Evolutionary conservation across 1,140 invertebrate genomes (phyloP).

Genomic region (Trachymyrmex septentrionalis): DNA sequence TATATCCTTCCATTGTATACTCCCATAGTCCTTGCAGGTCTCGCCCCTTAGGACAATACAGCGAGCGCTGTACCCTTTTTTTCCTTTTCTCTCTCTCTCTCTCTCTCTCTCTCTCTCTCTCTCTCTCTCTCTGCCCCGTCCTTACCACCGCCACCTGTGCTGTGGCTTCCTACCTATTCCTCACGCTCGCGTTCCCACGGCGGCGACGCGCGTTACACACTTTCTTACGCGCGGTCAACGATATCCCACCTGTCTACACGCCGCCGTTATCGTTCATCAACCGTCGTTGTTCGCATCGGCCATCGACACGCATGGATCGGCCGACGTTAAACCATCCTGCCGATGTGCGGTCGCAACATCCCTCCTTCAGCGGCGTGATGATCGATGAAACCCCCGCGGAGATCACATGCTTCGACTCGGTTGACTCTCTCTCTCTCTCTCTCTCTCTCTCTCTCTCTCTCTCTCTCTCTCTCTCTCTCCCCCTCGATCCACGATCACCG

Average conservation of each 20-base stretch:
- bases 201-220: conserved; percentile 21
- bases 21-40: neutral
- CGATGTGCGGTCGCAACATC: conserved; percentile 53
- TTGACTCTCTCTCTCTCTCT: neutral
- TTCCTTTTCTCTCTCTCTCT: neutral
- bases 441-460: too few relatives aligned
- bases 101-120: neutral
- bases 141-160: conserved; percentile 54
- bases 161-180: conserved; percentile 52
- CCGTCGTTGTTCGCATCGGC: neutral
- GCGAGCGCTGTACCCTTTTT: conserved; percentile 4
- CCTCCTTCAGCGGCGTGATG: neutral
- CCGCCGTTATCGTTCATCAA: conserved; percentile 37
- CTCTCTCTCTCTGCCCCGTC: conserved; percentile 14
- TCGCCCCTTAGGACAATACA: neutral
- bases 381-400: conserved; percentile 29
- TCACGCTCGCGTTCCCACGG: conserved; percentile 50
- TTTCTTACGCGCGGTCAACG: conserved; percentile 35
- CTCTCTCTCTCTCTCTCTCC: too few relatives aligned
- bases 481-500: neutral
- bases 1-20: neutral
- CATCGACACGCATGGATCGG: neutral
- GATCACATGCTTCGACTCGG: conserved; percentile 39
- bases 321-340: conserved; percentile 56
- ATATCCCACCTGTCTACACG: conserved; percentile 40